Percentiles rank a stretch among this genome's conserved stretches.
Evolutionary conservation across 2,113 vertebrate species (phyloP).

Genomic region (Pogona vitticeps): DNA sequence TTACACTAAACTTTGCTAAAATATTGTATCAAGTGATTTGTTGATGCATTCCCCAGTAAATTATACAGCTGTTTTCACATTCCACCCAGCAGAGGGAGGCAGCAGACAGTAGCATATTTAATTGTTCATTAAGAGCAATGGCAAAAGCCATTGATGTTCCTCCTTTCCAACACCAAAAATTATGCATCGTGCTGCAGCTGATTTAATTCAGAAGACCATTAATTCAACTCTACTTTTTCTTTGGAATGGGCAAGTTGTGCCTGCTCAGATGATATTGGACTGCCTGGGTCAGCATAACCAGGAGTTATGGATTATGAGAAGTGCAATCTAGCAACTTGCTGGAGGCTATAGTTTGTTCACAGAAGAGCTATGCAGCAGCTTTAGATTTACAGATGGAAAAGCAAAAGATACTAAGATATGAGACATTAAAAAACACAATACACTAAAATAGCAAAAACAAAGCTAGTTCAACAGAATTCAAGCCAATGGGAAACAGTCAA

Average conservation of each 20-base stretch:
- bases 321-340: too few relatives aligned
- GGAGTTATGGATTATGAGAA: too few relatives aligned
- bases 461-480: not conserved
- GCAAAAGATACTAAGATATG: not conserved
- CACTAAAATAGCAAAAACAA: too few relatives aligned
- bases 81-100: constrained; percentile 68
- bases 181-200: not conserved
- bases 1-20: not conserved
- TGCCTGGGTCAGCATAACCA: not conserved
- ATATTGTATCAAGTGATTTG: not conserved
- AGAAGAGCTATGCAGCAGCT: not conserved
- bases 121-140: constrained; percentile 3
- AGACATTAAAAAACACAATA: too few relatives aligned
- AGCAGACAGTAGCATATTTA: constrained; percentile 20
- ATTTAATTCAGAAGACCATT: not conserved
- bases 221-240: too few relatives aligned
- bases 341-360: too few relatives aligned
- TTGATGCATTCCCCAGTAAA: not conserved
- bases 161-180: not conserved
- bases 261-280: not conserved
- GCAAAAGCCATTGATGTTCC: not conserved
- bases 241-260: not conserved
- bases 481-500: not conserved
- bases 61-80: constrained; percentile 35
- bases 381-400: not conserved